Conservation (phyloP, 2,888 invertebrate species). For the Leptopilina syphax region DNA sequence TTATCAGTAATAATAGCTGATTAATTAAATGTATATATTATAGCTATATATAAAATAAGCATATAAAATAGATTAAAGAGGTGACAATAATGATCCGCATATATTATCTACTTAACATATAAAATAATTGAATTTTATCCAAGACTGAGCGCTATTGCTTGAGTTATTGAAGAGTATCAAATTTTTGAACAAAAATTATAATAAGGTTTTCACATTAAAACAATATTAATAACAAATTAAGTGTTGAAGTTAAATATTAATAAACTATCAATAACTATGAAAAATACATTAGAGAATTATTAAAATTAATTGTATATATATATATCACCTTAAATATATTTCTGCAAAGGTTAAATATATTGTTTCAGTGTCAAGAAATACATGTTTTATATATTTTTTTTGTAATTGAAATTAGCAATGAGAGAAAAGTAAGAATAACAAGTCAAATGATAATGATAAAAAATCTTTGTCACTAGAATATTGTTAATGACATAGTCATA, state of each 20-base stretch:
- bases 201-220: too few species aligned
- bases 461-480: background rate
- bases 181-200: too few species aligned
- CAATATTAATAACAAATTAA: too few species aligned
- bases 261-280: too few species aligned
- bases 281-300: too few species aligned
- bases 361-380: background rate
- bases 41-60: background rate
- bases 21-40: background rate
- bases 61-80: background rate
- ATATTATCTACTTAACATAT: background rate
- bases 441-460: background rate
- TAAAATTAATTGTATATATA: too few species aligned
- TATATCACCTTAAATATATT: too few species aligned
- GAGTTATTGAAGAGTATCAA: too few species aligned
- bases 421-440: background rate
- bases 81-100: background rate
- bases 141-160: background rate
- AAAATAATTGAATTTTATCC: constrained; percentile 6
- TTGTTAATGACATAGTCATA: background rate
- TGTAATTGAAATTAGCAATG: background rate
- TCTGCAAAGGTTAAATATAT: too few species aligned
- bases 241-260: too few species aligned
- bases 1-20: background rate
- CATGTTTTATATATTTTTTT: background rate